Base-by-base conservation (phyloP, 2,113 vertebrate genomes). In the Alaudala cheleensis region DNA sequence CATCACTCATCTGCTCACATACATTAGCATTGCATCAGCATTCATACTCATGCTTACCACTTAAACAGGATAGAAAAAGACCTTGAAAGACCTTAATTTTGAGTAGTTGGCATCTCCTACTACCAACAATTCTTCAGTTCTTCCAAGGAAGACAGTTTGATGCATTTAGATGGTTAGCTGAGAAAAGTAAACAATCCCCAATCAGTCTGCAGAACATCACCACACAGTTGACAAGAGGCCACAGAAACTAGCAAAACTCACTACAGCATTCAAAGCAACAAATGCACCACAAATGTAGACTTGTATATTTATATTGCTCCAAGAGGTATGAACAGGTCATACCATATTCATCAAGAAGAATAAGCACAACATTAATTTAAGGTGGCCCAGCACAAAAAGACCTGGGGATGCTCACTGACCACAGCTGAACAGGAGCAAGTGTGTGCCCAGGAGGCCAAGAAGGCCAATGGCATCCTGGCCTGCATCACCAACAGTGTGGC, bases 31-130 rank as follows among this genome's bases (percentile, higher is more conserved):
- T 85, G 40, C n/a, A 81, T 69, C 89, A 81, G 28, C 71, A 86
- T 44, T 67, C 62, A 42, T 12, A 33, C 16, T 64, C 12, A 42
- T 47, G 31, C 20, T 85, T 69, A 79, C 47, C 14, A 37, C 22
- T 69, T 57, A 4, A 82, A 92, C 72, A 54, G 5, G 71, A 33
- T 2, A 82, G 51, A 0, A 24, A 23, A 42, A 64, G 14, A 81
- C 58, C 45, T 77, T 61, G 44, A 90, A 86, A 60, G 40, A 90
- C 44, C 84, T 93, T 96, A 95, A 92, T 83, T 90, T 88, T 92
- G 72, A 95, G 47, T 64, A 74, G 53, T 39, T 94, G 81, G 34
- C 60, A 88, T 93, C 93, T 96, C 77, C 62, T 80, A 26, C 42
- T 81, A 71, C 47, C 80, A 89, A 77, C 39, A 77, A 13, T 51